A percentile compares a stretch with the other conserved stretches of the same genome.
These are phyloP conservation scores for Hylaea fasciaria DNA, from an alignment of 2,888 invertebrate genomes.

Conservation along the genomic window DNA sequence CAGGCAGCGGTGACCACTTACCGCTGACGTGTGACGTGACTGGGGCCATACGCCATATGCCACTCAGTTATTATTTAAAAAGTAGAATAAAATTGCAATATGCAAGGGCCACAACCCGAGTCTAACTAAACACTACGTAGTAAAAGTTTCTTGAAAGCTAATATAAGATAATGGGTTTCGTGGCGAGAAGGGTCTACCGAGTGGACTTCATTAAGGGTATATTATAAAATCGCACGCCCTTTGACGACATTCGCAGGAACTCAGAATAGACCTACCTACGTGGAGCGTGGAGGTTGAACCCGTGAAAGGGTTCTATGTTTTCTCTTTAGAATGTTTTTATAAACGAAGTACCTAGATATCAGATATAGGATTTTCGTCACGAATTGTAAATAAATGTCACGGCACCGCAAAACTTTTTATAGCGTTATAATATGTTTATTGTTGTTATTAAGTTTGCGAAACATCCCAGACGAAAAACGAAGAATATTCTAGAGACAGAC, in stretches of 20 bases:
- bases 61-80: too few species aligned
- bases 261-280: slow-evolving; percentile 26
- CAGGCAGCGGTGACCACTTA: too few species aligned
- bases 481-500: neutral
- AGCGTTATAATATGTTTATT: neutral
- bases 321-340: slow-evolving; percentile 15
- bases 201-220: slow-evolving; percentile 16
- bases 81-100: too few species aligned
- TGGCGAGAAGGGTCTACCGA: slow-evolving; percentile 11
- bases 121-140: too few species aligned
- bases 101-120: too few species aligned
- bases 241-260: slow-evolving; percentile 30
- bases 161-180: slow-evolving; percentile 18
- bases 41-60: too few species aligned
- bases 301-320: slow-evolving; percentile 10
- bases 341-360: too few species aligned
- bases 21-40: too few species aligned
- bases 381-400: slow-evolving; percentile 14
- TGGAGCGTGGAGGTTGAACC: slow-evolving; percentile 10
- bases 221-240: slow-evolving; percentile 28
- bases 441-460: slow-evolving; percentile 3
- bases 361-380: slow-evolving; percentile 22
- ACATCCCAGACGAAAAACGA: neutral
- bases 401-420: neutral
- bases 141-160: too few species aligned